Evolutionary conservation across 1,140 invertebrate species (phyloP).

Genomic region (Lamellibrachia luymesi): DNA sequence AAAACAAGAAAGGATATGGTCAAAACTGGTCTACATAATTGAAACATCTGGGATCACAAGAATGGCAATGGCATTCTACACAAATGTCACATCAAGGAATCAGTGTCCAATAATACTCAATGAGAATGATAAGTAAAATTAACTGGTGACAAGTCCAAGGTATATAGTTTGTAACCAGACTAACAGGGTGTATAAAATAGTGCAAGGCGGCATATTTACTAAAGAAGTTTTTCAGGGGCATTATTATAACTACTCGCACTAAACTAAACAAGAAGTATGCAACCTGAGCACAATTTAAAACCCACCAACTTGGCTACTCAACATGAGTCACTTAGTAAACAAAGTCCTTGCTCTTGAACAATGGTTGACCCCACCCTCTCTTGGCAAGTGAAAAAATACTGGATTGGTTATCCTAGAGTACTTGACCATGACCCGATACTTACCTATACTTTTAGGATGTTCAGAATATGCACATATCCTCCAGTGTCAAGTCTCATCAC

Average conservation of each 20-base stretch:
- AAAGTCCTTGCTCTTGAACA: neutral
- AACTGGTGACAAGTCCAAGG: neutral
- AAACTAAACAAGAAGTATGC: neutral
- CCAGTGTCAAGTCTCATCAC: neutral
- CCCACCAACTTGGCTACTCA: neutral
- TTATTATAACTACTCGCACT: neutral
- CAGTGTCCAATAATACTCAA: neutral
- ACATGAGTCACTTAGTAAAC: neutral
- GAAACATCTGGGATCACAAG: neutral
- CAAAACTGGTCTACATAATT: neutral
- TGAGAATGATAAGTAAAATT: neutral
- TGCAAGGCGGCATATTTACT: neutral
- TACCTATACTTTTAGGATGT: neutral
- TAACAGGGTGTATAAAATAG: neutral
- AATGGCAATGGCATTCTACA: neutral
- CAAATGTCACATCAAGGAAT: neutral
- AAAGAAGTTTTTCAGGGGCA: too few relatives aligned
- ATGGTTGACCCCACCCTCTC: neutral
- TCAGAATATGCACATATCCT: neutral
- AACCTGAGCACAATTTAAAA: neutral
- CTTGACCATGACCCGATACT: neutral
- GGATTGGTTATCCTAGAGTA: neutral
- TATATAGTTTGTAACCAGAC: neutral
- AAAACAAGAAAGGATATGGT: neutral
- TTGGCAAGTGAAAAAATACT: neutral